Evolutionary conservation across 1,140 invertebrate species (phyloP), one percentile per base, ranked within the genome.

Genomic region (Pentalonia nigronervosa): DNA sequence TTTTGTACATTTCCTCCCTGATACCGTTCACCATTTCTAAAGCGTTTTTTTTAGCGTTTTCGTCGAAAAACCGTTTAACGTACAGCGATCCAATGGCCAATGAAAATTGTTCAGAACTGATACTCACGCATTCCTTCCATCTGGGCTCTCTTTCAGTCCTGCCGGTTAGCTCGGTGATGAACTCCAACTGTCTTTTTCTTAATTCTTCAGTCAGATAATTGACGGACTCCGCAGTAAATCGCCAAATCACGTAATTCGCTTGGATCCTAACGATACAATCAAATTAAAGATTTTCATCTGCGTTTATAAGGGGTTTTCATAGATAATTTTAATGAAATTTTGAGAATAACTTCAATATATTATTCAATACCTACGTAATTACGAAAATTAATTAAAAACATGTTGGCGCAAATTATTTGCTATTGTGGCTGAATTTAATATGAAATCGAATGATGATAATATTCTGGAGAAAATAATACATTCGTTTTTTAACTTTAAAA

Each of bases 81-180:
- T 98, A 97, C 1, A 97, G 95, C 25, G 97, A 96, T 56, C 97
- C 97, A 86, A 98, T 97, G 30, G 97, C 97, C 92, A 97, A 96
- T 0, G 97, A 96, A 94, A 99, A 96, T 95, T 97, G 97, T 94
- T 96, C 96, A 87, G 97, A 96, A 45, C 97, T 96, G 7, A 97
- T 96, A 94, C 97, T 97, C 21, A 97, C 96, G 94, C 98, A 98
- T 94, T 98, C 97, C 95, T 98, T 98, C 98, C 98, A 98, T n/a
- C 98, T 96, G 6, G 97, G 96, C 94, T 97, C 97, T 48, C 97
- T 95, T 94, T 97, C 97, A 0, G 96, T 97, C 94, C 97, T 97
- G 0, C 98, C 98, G 48, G 97, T 97, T 0, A 98, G 95, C 2
- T 96, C 96, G 0, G 97, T 97, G 30, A 96, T 96, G 95, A 97